A percentile compares a stretch with the other conserved stretches of the same genome.
Conservation (phyloP, 2,113 vertebrate species). For the Lepisosteus osseus region DNA sequence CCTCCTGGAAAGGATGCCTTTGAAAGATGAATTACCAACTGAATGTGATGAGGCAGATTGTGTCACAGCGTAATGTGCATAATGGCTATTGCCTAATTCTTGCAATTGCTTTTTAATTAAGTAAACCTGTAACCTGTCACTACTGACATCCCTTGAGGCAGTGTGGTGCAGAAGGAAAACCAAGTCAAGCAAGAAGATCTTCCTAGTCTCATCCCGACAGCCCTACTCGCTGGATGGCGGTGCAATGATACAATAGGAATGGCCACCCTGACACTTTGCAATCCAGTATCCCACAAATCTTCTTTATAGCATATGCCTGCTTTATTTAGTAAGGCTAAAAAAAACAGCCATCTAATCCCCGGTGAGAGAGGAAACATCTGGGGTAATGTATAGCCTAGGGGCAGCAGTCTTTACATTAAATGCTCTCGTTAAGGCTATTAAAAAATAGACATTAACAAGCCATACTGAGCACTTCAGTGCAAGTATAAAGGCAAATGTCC, state of each 20-base stretch:
- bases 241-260: neutral
- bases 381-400: slow-evolving; percentile 51
- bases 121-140: slow-evolving; percentile 31
- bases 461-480: slow-evolving; percentile 39
- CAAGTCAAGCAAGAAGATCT: neutral
- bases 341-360: slow-evolving; percentile 43
- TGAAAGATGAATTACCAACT: slow-evolving; percentile 34
- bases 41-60: slow-evolving; percentile 37
- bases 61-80: slow-evolving; percentile 43
- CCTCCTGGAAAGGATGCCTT: slow-evolving; percentile 25
- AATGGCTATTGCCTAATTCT: slow-evolving; percentile 42
- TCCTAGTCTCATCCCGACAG: neutral
- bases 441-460: slow-evolving; percentile 51
- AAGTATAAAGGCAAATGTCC: slow-evolving; percentile 40
- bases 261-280: slow-evolving; percentile 4
- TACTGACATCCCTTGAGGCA: slow-evolving; percentile 22
- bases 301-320: neutral
- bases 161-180: slow-evolving; percentile 17
- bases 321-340: slow-evolving; percentile 8
- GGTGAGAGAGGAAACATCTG: slow-evolving; percentile 50
- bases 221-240: neutral
- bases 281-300: neutral
- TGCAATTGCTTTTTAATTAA: slow-evolving; percentile 45
- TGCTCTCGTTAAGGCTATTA: slow-evolving; percentile 51
- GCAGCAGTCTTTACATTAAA: slow-evolving; percentile 55